Evolutionary conservation across 2,888 invertebrate genomes (phyloP).

Genomic region (Entomobrya multifasciata): DNA sequence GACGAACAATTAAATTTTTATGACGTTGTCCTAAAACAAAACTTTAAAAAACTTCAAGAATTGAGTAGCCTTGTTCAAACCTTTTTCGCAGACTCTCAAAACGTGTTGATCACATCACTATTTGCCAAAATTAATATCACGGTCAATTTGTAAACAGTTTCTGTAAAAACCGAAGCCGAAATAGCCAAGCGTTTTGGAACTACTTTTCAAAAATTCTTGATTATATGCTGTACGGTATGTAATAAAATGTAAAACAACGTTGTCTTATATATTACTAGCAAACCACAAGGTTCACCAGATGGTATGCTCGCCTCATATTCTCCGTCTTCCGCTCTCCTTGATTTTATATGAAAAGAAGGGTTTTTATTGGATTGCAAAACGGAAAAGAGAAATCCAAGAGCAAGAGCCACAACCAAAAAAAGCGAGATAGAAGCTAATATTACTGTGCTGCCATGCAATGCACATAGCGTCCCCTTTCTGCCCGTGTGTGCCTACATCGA

Average conservation of each 20-base stretch:
- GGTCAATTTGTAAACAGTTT: constrained; percentile 14
- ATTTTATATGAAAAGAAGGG: constrained; percentile 70
- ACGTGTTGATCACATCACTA: not conserved
- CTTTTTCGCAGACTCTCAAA: too few relatives aligned
- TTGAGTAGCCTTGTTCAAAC: too few relatives aligned
- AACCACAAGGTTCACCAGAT: constrained; percentile 59
- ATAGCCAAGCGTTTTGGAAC: not conserved
- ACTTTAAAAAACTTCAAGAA: too few relatives aligned
- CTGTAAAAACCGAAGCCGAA: constrained; percentile 2
- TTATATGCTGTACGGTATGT: too few relatives aligned
- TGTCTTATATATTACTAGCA: constrained; percentile 27
- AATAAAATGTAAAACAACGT: not conserved
- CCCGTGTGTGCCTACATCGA: constrained; percentile 46
- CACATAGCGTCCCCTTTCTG: constrained; percentile 34
- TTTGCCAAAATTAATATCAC: constrained; percentile 27
- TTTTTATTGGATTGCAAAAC: constrained; percentile 78
- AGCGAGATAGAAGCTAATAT: constrained; percentile 24
- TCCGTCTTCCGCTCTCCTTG: constrained; percentile 24
- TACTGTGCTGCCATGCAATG: constrained; percentile 45
- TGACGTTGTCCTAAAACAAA: too few relatives aligned
- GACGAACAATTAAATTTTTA: too few relatives aligned
- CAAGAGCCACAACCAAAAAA: not conserved
- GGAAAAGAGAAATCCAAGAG: constrained; percentile 72
- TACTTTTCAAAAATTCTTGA: too few relatives aligned
- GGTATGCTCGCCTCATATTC: constrained; percentile 45